Percentiles rank a stretch among this genome's conserved stretches.
These are phyloP conservation scores for Rissa tridactyla DNA, from an alignment of 2,113 vertebrate genomes.

Conservation along the genomic window DNA sequence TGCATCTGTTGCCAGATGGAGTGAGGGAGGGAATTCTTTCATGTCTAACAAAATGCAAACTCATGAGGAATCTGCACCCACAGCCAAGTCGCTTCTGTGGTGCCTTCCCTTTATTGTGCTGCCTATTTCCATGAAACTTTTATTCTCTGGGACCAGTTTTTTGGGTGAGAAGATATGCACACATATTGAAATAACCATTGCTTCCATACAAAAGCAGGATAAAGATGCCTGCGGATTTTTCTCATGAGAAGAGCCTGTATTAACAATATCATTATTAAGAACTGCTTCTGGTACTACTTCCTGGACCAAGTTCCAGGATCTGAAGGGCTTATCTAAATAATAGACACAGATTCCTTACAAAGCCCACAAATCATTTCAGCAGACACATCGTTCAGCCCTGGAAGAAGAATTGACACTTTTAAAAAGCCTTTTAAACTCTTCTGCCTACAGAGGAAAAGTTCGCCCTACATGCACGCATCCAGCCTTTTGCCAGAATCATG, in stretches of 20 bases:
- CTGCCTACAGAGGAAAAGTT: not conserved
- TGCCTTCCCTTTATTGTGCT: slow-evolving; percentile 1
- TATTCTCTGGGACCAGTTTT: not conserved
- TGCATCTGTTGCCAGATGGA: not conserved
- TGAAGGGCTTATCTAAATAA: not conserved
- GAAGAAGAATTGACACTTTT: not conserved
- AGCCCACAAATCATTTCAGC: not conserved
- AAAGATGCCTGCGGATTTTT: not conserved
- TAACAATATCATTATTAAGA: not conserved
- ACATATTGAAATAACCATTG: not conserved
- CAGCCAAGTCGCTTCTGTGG: not conserved
- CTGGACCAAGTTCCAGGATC: not conserved
- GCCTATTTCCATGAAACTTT: not conserved
- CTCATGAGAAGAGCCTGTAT: not conserved
- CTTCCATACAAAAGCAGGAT: not conserved
- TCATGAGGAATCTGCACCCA: not conserved
- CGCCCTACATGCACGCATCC: not conserved
- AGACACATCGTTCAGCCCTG: not conserved
- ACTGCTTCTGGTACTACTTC: not conserved
- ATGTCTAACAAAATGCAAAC: slow-evolving; percentile 39
- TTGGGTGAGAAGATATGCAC: not conserved
- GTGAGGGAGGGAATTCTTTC: slow-evolving; percentile 7
- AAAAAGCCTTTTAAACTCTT: not conserved
- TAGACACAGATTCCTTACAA: not conserved
- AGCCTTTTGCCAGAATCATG: not conserved